Evolutionary conservation across 2,113 vertebrate genomes (phyloP).

Genomic region (Micromys minutus): DNA sequence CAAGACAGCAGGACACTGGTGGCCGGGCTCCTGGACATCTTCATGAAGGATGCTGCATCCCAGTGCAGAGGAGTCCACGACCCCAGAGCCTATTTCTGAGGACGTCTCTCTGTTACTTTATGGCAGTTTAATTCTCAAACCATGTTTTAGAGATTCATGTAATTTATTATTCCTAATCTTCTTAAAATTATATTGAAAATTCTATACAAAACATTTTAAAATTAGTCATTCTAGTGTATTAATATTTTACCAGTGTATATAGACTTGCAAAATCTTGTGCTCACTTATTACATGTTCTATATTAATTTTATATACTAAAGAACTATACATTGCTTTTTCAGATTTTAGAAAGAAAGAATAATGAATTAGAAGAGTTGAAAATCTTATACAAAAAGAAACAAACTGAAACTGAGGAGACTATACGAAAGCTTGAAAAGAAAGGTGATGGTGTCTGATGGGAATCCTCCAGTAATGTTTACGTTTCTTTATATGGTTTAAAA

Average conservation of each 20-base stretch:
- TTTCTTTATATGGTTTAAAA: conserved; percentile 22
- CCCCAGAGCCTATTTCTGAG: background rate
- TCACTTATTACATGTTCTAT: background rate
- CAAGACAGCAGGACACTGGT: background rate
- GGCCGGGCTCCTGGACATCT: background rate
- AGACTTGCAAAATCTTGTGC: conserved; percentile 34
- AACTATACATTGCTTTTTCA: conserved; percentile 77
- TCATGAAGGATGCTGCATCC: background rate
- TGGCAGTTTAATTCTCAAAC: conserved; percentile 33
- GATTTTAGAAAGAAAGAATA: conserved; percentile 97
- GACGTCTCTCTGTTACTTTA: background rate
- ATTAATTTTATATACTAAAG: conserved; percentile 16
- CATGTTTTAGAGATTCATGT: conserved; percentile 34
- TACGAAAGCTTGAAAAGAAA: conserved; percentile 94
- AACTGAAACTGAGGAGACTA: conserved; percentile 91
- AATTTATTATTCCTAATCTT: conserved; percentile 34
- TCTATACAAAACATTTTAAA: conserved; percentile 17
- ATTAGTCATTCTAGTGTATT: conserved; percentile 47
- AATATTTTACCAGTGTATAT: conserved; percentile 38
- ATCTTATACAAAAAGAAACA: conserved; percentile 88
- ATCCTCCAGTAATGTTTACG: background rate
- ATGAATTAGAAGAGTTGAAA: conserved; percentile 94
- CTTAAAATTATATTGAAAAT: conserved; percentile 43
- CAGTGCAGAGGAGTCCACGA: background rate
- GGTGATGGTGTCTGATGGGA: conserved; percentile 87